Conservation (phyloP, 1,140 invertebrate genomes). For the Harpegnathos saltator region DNA sequence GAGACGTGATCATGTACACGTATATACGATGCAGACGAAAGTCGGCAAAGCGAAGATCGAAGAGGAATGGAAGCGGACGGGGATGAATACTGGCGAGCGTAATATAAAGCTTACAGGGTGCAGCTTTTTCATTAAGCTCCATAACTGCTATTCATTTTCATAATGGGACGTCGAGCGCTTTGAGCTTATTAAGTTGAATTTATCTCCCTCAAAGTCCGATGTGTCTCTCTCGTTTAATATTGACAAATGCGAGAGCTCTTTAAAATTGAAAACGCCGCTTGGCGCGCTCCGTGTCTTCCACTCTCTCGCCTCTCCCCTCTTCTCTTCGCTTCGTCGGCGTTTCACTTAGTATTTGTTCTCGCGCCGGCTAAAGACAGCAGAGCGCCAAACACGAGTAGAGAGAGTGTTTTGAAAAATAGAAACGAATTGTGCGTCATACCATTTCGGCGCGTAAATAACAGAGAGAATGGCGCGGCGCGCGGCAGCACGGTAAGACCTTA, state of each 20-base stretch:
- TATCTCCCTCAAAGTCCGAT: background rate
- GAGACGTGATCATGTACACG: too few relatives aligned
- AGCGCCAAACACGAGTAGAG: background rate
- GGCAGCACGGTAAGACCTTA: background rate
- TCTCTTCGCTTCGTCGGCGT: too few relatives aligned
- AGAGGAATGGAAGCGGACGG: background rate
- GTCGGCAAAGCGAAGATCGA: too few relatives aligned
- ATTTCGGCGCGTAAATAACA: conserved; percentile 2
- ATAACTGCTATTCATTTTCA: conserved; percentile 9
- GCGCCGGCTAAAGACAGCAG: background rate
- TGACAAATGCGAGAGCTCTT: conserved; percentile 1
- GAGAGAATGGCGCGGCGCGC: background rate
- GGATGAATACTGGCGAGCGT: background rate
- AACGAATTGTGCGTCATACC: background rate
- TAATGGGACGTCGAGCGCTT: background rate
- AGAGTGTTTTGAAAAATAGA: conserved; percentile 3
- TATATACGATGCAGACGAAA: too few relatives aligned
- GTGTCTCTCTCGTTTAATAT: conserved; percentile 36
- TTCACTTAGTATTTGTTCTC: background rate
- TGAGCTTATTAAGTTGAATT: conserved; percentile 35
- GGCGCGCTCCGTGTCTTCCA: too few relatives aligned
- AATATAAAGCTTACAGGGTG: background rate
- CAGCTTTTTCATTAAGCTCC: conserved; percentile 30
- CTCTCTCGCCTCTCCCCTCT: background rate
- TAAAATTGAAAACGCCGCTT: background rate